Evolutionary conservation across 2,888 invertebrate genomes (phyloP).

Genomic region (Cylloceria caligata): DNA sequence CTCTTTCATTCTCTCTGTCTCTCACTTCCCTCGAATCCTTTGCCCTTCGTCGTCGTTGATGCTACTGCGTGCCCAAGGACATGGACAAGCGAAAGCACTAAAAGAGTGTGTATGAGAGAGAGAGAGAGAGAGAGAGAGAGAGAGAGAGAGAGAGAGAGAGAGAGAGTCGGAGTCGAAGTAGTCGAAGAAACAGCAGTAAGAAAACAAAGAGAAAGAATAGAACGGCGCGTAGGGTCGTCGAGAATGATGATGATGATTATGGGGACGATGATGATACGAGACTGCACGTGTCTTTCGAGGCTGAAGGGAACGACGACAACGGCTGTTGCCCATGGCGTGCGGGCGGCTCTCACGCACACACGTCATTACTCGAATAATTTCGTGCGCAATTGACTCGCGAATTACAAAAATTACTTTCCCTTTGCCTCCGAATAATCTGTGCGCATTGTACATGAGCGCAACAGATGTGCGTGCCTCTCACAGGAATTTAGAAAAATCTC

Average conservation of each 20-base stretch:
- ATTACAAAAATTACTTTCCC: conserved; percentile 48
- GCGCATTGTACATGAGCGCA: not conserved
- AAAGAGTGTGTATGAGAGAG: conserved; percentile 21
- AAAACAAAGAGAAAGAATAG: conserved; percentile 42
- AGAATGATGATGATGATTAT: conserved; percentile 57
- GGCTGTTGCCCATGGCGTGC: not conserved
- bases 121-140: conserved; percentile 16
- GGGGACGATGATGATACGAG: conserved; percentile 54
- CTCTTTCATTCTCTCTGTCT: conserved; percentile 12
- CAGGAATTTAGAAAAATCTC: not conserved
- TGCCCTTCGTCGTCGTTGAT: conserved; percentile 31
- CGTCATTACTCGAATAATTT: conserved; percentile 53
- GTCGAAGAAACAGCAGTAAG: conserved; percentile 51
- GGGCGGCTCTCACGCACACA: conserved; percentile 52
- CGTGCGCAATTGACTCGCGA: conserved; percentile 60
- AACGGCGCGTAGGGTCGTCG: conserved; percentile 46
- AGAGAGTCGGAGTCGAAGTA: conserved; percentile 31
- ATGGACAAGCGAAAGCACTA: conserved; percentile 7
- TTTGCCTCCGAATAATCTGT: conserved; percentile 8
- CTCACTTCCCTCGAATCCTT: conserved; percentile 9
- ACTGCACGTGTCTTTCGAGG: conserved; percentile 46
- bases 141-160: conserved; percentile 7
- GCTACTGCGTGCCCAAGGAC: conserved; percentile 65
- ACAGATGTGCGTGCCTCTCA: conserved; percentile 13
- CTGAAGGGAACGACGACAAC: not conserved